Evolutionary conservation across 2,888 invertebrate genomes (phyloP), one percentile per base, ranked within the genome.

Genomic region (Tethea ocularis): DNA sequence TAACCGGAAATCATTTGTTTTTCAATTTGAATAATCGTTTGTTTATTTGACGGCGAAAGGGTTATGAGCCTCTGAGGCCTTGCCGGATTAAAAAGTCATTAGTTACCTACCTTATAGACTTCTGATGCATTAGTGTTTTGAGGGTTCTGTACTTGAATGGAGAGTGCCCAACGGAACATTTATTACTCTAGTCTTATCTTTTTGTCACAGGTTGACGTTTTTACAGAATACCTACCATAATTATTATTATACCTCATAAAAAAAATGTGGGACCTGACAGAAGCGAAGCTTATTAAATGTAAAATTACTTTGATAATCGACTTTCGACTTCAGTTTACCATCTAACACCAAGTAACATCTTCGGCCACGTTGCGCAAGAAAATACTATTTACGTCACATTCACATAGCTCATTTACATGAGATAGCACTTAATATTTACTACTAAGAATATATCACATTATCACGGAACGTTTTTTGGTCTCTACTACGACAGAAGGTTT

Each of bases 1-100:
- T 80, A 77, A 78, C 85, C 88, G 91, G 91, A 90, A 89, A 89
- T 87, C 79, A 84, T 88, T 88, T 88, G 88, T 89, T 88, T 87
- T 78, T 78, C 77, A 77, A 78, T 84, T 84, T 84, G 82, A 85
- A 87, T 86, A 84, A 81, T 83, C 80, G 80, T 83, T 84, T 80
- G 70, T 77, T 80, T 80, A 75, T 80, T 78, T 79, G 75, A 61
- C 77, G 75, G 76, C 70, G 80, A 75, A 80, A 83, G 84, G 88
- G 86, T 85, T 83, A 87, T 78, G 74, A 76, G 86, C 86, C 86
- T 78, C 74, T 71, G 59, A 68, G 82, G 72, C 82, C 74, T 72
- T 76, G 75, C 62, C 68, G 74, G 22, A 74, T 75, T 72, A 72
- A 66, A 67, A 58, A 57, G 23, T 23, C 61, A 63, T 52, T 60